Percentiles rank a stretch among this genome's conserved stretches.
phyloP scores from a whole-genome alignment of 2,888 invertebrate genomes.

The Saturnia japonica region DNA sequence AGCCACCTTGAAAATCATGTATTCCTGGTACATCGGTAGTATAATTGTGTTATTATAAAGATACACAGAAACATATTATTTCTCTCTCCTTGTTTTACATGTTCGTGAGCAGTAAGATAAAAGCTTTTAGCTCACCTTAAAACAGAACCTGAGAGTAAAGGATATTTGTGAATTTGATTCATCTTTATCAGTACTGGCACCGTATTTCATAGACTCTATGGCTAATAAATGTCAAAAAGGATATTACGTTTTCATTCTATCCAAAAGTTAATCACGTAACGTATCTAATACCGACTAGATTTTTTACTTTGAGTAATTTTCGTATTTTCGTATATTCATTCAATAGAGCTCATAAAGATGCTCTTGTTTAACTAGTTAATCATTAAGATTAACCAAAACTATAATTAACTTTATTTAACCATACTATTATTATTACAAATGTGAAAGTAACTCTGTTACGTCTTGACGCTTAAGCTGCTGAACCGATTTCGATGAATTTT shows the following conservation, averaged over 20 bases:
- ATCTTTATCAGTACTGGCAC: conserved; percentile 17
- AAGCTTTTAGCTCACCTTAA: conserved; percentile 19
- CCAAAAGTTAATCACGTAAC: no score
- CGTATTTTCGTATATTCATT: neutral
- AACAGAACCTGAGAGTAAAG: conserved; percentile 21
- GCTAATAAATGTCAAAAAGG: neutral
- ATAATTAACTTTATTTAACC: neutral
- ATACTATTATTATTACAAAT: neutral
- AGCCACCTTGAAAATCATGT: conserved; percentile 54
- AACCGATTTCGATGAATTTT: no score
- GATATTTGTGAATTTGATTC: conserved; percentile 19
- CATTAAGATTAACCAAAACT: neutral
- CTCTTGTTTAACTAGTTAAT: neutral
- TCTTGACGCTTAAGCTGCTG: no score
- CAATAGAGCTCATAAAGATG: neutral
- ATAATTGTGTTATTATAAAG: conserved; percentile 10
- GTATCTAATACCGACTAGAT: no score
- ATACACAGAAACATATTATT: neutral
- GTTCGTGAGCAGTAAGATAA: neutral
- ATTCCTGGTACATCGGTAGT: neutral
- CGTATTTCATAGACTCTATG: conserved; percentile 8
- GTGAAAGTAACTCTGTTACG: no score
- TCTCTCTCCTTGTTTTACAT: conserved; percentile 1
- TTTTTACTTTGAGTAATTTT: neutral
- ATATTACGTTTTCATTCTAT: neutral